Conservation (phyloP, 2,113 vertebrate genomes). For the Alethe castanea region DNA sequence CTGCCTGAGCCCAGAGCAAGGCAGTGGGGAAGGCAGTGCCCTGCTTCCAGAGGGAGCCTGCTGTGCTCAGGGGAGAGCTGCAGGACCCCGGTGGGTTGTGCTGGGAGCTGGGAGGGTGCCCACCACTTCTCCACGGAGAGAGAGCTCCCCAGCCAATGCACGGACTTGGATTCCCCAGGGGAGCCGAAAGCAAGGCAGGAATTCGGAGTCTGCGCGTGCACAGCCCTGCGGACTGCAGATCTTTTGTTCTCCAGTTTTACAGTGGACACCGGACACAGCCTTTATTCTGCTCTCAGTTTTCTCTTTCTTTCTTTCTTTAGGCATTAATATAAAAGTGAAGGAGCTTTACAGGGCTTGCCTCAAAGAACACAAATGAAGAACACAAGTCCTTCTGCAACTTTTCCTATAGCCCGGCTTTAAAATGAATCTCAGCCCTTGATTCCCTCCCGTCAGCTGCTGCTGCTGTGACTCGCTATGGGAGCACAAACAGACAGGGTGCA, state of each 20-base stretch:
- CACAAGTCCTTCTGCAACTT: background rate
- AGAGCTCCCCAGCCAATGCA: background rate
- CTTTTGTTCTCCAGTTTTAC: slow-evolving; percentile 60
- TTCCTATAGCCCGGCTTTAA: background rate
- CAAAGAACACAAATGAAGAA: background rate
- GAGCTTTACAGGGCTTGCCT: background rate
- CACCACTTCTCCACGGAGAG: background rate
- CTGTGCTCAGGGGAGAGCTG: background rate
- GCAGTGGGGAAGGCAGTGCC: background rate
- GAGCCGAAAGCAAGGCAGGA: slow-evolving; percentile 8
- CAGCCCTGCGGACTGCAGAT: slow-evolving; percentile 16
- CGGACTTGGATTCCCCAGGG: slow-evolving; percentile 6
- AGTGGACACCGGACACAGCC: slow-evolving; percentile 26
- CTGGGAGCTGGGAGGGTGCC: background rate
- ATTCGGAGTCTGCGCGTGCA: background rate
- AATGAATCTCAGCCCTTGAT: background rate
- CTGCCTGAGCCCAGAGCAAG: background rate
- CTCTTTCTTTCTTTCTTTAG: background rate
- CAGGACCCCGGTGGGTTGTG: accelerated
- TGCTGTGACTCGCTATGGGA: background rate
- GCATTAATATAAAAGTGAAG: background rate
- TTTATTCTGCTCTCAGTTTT: slow-evolving; percentile 29
- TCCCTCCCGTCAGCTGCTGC: background rate
- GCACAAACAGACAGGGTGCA: background rate
- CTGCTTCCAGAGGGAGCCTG: background rate